phyloP scores from a whole-genome alignment of 2,797 vertebrate genomes.

The Brachymystax lenok region DNA sequence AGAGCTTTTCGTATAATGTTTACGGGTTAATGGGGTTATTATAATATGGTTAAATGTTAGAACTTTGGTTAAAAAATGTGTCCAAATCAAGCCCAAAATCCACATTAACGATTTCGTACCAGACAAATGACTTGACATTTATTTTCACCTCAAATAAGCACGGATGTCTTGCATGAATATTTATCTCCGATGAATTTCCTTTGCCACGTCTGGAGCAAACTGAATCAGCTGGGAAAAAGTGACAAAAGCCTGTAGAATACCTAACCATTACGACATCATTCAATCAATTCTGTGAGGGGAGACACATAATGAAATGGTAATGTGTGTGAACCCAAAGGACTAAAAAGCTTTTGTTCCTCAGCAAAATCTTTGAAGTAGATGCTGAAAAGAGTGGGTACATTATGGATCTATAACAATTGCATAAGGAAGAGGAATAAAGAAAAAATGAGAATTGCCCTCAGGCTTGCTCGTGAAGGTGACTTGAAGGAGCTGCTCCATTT shows the following conservation, averaged over 20 bases:
- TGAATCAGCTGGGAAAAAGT: slow-evolving; percentile 27
- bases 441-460: slow-evolving; percentile 58
- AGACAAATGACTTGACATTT: slow-evolving; percentile 31
- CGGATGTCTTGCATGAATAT: slow-evolving; percentile 11
- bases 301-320: slow-evolving; percentile 70
- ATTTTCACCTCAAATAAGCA: slow-evolving; percentile 26
- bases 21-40: not conserved
- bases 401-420: slow-evolving; percentile 73
- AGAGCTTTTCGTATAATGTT: not conserved
- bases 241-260: slow-evolving; percentile 50
- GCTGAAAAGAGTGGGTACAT: slow-evolving; percentile 57
- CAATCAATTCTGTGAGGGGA: slow-evolving; percentile 59
- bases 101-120: slow-evolving; percentile 3
- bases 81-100: slow-evolving; percentile 23
- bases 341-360: slow-evolving; percentile 58
- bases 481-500: slow-evolving; percentile 74
- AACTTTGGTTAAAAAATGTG: not conserved
- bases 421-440: slow-evolving; percentile 51
- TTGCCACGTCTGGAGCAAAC: slow-evolving; percentile 32
- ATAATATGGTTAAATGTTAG: not conserved
- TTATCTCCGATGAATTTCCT: slow-evolving; percentile 32
- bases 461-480: slow-evolving; percentile 71
- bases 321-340: slow-evolving; percentile 64
- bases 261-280: slow-evolving; percentile 50
- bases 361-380: slow-evolving; percentile 63